Base-by-base conservation (phyloP, 2,797 vertebrate species). In the Leucoraja ocellata region DNA sequence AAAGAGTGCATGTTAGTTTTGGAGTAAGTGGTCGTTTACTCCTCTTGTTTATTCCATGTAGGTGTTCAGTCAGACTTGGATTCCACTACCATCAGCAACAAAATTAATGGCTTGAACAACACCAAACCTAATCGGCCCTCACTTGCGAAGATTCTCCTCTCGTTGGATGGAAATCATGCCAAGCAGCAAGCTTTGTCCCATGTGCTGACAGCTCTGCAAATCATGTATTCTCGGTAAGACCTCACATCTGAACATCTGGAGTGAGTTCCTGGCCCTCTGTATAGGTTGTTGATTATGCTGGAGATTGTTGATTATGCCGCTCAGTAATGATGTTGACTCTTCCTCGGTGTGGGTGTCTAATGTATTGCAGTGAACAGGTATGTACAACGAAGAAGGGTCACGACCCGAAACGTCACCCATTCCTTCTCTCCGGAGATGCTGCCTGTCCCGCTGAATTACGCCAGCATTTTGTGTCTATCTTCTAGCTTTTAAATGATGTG, bases 131-230 rank as follows among this genome's bases (percentile, higher is more conserved):
- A 98, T 94, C 97, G 99, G 21, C 99, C 99, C 39, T 99, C 99
- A 0, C 97, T 99, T 80, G 98, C 99, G 21, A 99, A 99, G 96
- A 99, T 99, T 94, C 97, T 99, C 58, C 96, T 99, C 4, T 99
- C 98, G 0, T 96, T 99, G 94, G 98, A 99, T 93, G 99, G 99
- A 11, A 99, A 98, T 90, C 95, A 97, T 94, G 98, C 98, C 94
- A 99, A 99, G 93, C 99, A 99, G 95, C 99, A 99, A 95, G 98
- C 98, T 0, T 95, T 99, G 83, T 98, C 98, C 93, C 98, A 99
- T 91, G 97, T 99, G 65, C 96, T 99, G 86, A 98, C 98, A 16
- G 98, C 99, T 39, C 94, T 99, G 39, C 99, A 99, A 94, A 99
- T 99, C 95, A 97, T 98, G 97, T 99, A 99, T 96, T 98, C 98